Percentiles rank a stretch among this genome's conserved stretches.
phyloP scores from a whole-genome alignment of 37 sponge, comb jelly and placozoan genomes.

The Aplysina aerophoba region DNA sequence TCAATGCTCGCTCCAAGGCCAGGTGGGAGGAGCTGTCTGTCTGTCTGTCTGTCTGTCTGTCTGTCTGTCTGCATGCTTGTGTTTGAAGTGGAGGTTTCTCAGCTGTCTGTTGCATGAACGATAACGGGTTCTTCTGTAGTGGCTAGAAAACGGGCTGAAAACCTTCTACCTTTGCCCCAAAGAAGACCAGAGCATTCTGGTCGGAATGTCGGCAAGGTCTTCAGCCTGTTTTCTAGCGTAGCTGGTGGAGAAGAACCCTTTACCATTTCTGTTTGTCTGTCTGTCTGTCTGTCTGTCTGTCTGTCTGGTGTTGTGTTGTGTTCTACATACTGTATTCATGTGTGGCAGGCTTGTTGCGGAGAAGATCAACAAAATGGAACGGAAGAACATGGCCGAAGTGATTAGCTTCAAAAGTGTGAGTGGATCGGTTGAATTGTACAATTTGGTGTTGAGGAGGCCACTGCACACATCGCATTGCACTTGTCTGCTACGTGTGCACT shows the following conservation, averaged over 20 bases:
- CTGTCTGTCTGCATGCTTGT: not conserved
- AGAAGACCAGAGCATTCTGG: no score
- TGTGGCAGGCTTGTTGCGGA: slow-evolving; percentile 75
- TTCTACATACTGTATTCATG: not conserved
- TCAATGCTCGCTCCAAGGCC: slow-evolving; percentile 58
- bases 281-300: not conserved
- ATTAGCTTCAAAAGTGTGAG: slow-evolving; percentile 57
- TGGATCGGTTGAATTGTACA: not conserved
- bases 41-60: not conserved
- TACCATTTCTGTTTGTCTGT: not conserved
- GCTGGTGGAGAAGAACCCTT: no score
- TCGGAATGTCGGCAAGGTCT: no score
- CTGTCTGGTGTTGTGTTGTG: slow-evolving; percentile 3
- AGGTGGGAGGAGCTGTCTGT: not conserved
- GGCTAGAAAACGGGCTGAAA: no score
- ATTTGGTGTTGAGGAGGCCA: no score
- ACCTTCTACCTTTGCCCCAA: no score
- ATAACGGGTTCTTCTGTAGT: no score
- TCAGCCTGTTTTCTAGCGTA: no score
- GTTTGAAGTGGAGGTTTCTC: not conserved
- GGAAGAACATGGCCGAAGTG: slow-evolving; percentile 74
- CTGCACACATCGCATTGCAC: no score
- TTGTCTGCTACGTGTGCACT: no score
- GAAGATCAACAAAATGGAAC: slow-evolving; percentile 91
- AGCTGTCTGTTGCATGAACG: no score